Base-by-base conservation (phyloP, 2,888 invertebrate species). In the Harmothoe impar region DNA sequence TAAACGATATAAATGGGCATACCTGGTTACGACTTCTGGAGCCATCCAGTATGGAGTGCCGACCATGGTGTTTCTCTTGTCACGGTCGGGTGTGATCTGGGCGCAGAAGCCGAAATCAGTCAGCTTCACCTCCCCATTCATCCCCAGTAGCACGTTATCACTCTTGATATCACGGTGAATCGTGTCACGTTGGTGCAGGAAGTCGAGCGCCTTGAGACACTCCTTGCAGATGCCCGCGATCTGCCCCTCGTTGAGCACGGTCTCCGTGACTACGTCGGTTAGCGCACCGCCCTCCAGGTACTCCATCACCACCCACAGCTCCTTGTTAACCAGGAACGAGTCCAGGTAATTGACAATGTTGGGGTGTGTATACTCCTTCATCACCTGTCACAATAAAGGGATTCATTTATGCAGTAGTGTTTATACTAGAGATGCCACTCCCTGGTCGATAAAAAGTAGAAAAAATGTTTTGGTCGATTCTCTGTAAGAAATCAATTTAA, bases 241-340 rank as follows among this genome's bases (percentile, higher is more conserved):
- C 95, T 99, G 99, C 0, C 98, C 97, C 95, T 99, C 99, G 94
- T 98, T 98, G 98, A 99, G 98, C 12, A 99, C 97, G 0, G 99
- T 99, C 96, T 99, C 99, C 0, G 98, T 99, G 62, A 99, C 99
- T 0, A 99, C 99, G 95, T 99, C 99, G 0, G 99, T 99, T 85
- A 99, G 96, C 15, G 99, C 98, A 0, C 99, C 99, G 10, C 99
- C 95, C 91, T 95, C 95, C 91, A 99, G 97, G 90, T 98, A 97
- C 96, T 99, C 99, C 98, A 99, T 99, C 0, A 99, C 97, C 0
- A 98, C 99, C 99, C 99, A 99, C 10, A 99, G 96, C 95, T 99
- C 98, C 91, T 98, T 98, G 92, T 97, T 97, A 84, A 98, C 97
- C n/a, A 99, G 97, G 96, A 98, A 99, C 20, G 98, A 98, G 94